Percentiles rank a stretch among this genome's conserved stretches.
These are phyloP conservation scores for Perca fluviatilis DNA, from an alignment of 2,113 vertebrate genomes.

Conservation along the genomic window DNA sequence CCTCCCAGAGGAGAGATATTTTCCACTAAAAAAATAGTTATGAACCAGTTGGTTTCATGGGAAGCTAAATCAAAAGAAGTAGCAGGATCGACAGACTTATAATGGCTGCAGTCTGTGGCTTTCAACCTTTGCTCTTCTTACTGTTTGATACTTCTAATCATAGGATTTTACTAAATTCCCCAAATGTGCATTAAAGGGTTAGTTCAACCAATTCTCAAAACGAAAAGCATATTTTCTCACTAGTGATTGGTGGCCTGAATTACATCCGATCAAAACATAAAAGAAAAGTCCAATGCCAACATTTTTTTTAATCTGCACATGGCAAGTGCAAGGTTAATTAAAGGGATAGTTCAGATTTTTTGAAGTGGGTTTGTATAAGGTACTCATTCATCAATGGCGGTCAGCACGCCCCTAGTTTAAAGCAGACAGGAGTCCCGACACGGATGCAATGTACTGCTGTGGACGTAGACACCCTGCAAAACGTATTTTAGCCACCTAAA, in stretches of 20 bases:
- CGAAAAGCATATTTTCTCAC: neutral
- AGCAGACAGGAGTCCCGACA: too few relatives aligned
- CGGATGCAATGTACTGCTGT: too few relatives aligned
- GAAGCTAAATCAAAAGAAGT: constrained; percentile 49
- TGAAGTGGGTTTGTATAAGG: too few relatives aligned
- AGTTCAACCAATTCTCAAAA: neutral
- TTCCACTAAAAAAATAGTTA: constrained; percentile 55
- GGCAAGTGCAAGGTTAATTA: neutral
- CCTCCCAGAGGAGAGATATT: constrained; percentile 34
- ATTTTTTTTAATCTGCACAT: neutral
- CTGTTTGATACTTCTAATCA: neutral
- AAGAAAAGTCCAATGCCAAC: neutral
- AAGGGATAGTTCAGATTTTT: neutral
- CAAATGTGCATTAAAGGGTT: constrained; percentile 1
- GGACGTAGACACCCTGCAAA: too few relatives aligned
- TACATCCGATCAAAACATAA: neutral
- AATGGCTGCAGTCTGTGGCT: constrained; percentile 14
- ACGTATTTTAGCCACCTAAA: too few relatives aligned
- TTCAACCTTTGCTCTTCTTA: neutral
- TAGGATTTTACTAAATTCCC: neutral
- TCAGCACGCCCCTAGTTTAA: too few relatives aligned
- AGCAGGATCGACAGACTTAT: constrained; percentile 2
- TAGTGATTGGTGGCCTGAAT: neutral
- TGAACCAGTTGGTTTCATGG: constrained; percentile 42
- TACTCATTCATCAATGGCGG: too few relatives aligned